Evolutionary conservation across 2,113 vertebrate species (phyloP).

Genomic region (Thymallus thymallus): DNA sequence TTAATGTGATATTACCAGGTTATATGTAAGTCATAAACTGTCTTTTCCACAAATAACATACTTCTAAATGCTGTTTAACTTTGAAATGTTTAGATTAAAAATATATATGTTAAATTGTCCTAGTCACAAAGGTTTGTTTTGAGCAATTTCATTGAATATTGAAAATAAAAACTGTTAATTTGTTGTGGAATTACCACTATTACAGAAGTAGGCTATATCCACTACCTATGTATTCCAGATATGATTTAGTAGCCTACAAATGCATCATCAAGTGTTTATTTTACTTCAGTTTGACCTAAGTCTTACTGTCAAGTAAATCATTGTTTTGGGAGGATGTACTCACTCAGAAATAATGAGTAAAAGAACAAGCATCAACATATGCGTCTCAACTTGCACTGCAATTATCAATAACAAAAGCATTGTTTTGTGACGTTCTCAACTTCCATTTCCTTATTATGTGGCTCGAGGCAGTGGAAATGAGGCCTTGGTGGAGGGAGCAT

Average conservation of each 20-base stretch:
- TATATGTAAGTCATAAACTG: background rate
- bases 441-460: constrained; percentile 80
- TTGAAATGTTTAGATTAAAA: background rate
- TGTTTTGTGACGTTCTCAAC: constrained; percentile 69
- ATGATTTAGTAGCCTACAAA: background rate
- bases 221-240: too few relatives aligned
- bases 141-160: background rate
- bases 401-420: constrained; percentile 56
- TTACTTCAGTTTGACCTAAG: too few relatives aligned
- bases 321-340: background rate
- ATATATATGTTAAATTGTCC: background rate
- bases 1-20: background rate
- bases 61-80: background rate
- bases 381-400: constrained; percentile 57
- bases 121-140: background rate
- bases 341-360: too few relatives aligned
- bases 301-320: background rate
- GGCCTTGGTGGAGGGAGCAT: constrained; percentile 33
- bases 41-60: background rate
- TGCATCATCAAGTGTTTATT: background rate
- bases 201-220: too few relatives aligned
- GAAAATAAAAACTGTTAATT: too few relatives aligned
- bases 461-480: constrained; percentile 62
- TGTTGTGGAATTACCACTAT: too few relatives aligned
- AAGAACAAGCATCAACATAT: constrained; percentile 58